Evolutionary conservation across 2,797 vertebrate species (phyloP), one percentile per base, ranked within the genome.

Genomic region (Rhinichthys osculus): DNA sequence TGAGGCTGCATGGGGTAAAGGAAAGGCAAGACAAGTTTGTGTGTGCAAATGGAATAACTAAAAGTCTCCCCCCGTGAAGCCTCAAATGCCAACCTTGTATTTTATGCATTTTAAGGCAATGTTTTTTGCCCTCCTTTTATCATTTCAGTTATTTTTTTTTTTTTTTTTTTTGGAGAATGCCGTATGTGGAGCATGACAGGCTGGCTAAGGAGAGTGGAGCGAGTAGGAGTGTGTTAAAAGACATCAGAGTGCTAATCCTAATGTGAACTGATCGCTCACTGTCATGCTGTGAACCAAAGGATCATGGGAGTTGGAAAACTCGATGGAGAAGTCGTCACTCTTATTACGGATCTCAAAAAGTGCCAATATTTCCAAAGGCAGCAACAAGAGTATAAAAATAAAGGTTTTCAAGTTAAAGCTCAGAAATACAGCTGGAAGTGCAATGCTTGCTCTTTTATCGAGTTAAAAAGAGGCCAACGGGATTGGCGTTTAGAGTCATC

Each of bases 191-290:
- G 90, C 84, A 89, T 90, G 90, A 92, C 90, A 69, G 89, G 90
- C 84, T 91, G 88, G 88, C 83, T 90, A 88, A 88, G 88, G 86
- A 89, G 90, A 91, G 92, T 89, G 89, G 88, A 88, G 87, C 88
- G 90, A 91, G 92, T 91, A 89, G 90, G 90, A 91, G 91, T 88
- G 91, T 90, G 91, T 92, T 93, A 92, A 94, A 94, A 93, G 91
- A 91, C 87, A 89, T 95, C 94, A 95, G 90, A 89, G 82, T 88
- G 77, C 90, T 95, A 94, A 95, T 94, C 93, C 93, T 94, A 94
- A 95, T 92, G 90, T 90, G 91, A 94, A 92, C 88, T 92, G 94
- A 95, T 93, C 91, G 92, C 88, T 92, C 33, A 84, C 92, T 92
- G 94, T 95, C 94, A 93, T 90, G 90, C 93, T 91, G 91, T 83